phyloP scores from a whole-genome alignment of 2,888 invertebrate species.

The Oxyteleia sp. region DNA sequence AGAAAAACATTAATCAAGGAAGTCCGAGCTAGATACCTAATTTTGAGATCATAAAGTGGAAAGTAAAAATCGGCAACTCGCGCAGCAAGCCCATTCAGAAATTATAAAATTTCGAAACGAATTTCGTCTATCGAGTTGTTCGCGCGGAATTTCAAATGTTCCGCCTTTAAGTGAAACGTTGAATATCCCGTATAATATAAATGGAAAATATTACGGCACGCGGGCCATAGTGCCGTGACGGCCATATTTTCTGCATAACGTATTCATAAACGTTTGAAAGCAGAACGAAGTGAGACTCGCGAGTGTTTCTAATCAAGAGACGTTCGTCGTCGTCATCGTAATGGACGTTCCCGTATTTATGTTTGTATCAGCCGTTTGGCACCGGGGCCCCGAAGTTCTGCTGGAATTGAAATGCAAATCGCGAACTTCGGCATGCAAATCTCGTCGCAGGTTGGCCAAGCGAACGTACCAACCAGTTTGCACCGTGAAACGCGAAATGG shows the following conservation, averaged over 20 bases:
- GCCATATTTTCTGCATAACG: conserved; percentile 49
- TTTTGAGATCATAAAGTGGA: too few relatives aligned
- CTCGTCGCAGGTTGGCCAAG: conserved; percentile 81
- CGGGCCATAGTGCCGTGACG: not conserved
- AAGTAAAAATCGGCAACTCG: too few relatives aligned
- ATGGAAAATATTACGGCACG: conserved; percentile 40
- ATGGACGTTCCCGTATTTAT: conserved; percentile 82
- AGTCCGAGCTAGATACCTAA: too few relatives aligned
- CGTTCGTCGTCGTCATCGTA: conserved; percentile 64
- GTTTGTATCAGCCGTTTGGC: conserved; percentile 86
- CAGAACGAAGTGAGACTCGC: conserved; percentile 18
- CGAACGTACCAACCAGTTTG: conserved; percentile 73
- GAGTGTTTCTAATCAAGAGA: conserved; percentile 67
- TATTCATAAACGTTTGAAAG: conserved; percentile 60
- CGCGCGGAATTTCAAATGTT: too few relatives aligned
- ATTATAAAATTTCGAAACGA: too few relatives aligned
- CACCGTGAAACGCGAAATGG: conserved; percentile 59
- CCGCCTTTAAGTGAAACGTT: conserved; percentile 21
- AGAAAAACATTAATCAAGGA: too few relatives aligned
- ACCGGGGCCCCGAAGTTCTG: conserved; percentile 82
- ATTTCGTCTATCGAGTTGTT: too few relatives aligned
- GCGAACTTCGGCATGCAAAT: conserved; percentile 87
- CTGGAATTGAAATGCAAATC: conserved; percentile 87
- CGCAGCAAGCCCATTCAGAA: too few relatives aligned
- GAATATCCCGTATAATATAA: conserved; percentile 35